phyloP scores from a whole-genome alignment of 2,888 invertebrate genomes.

The Lydus trimaculatus region DNA sequence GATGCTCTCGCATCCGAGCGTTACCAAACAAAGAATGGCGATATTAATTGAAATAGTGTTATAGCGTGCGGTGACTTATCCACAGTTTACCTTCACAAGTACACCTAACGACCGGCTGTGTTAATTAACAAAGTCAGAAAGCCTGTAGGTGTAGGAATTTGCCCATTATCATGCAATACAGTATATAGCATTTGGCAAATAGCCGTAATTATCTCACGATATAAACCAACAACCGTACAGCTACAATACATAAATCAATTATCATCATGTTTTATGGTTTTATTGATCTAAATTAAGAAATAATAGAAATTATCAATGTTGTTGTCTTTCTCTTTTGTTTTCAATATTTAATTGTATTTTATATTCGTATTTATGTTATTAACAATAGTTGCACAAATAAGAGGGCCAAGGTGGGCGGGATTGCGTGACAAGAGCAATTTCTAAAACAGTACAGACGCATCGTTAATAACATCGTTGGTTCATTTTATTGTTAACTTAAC shows the following conservation, averaged over 20 bases:
- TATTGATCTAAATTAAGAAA: conserved; percentile 4
- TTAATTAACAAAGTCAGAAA: conserved; percentile 44
- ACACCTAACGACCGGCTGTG: conserved; percentile 41
- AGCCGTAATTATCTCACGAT: conserved; percentile 48
- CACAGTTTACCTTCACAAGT: conserved; percentile 34
- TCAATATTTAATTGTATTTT: too few relatives aligned
- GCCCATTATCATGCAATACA: conserved; percentile 47
- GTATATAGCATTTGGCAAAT: conserved; percentile 48
- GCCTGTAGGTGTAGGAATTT: conserved; percentile 47
- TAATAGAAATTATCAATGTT: neutral
- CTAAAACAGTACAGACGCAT: conserved; percentile 33
- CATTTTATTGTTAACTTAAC: conserved; percentile 33
- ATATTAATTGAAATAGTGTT: conserved; percentile 32
- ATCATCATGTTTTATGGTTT: conserved; percentile 5
- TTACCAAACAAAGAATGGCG: conserved; percentile 6
- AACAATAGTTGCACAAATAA: neutral
- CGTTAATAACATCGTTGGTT: conserved; percentile 33
- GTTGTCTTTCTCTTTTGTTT: neutral
- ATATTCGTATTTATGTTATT: neutral
- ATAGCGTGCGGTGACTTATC: conserved; percentile 27
- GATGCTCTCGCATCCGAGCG: neutral
- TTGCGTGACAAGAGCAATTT: conserved; percentile 35
- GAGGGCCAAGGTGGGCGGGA: conserved; percentile 26
- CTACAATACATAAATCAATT: conserved; percentile 6
- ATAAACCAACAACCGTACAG: conserved; percentile 24